Evolutionary conservation across 2,888 invertebrate genomes (phyloP), one percentile per base, ranked within the genome.

Genomic region (Mimumesa dahlbomi): DNA sequence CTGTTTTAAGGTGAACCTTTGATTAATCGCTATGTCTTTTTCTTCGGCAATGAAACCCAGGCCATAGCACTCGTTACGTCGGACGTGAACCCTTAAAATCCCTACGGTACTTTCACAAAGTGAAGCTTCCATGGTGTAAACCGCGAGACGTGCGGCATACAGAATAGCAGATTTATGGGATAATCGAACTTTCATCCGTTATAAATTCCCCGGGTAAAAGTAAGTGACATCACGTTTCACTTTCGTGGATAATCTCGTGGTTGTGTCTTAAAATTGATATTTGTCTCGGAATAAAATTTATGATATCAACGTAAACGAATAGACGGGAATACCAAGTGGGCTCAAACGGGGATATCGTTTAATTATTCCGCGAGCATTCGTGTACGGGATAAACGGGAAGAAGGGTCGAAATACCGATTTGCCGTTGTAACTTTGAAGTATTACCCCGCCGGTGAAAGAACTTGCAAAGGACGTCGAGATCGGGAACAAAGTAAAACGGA

Each of bases 11-110:
- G n/a, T n/a, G n/a, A n/a, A n/a, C n/a, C 36, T 63, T 73, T 70
- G 75, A 75, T 75, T 75, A 75, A 75, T 73, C 65, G 69, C 69
- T 16, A 16, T n/a, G n/a, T n/a, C n/a, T n/a, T n/a, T n/a, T n/a
- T n/a, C n/a, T n/a, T n/a, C n/a, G n/a, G n/a, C n/a, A n/a, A n/a
- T n/a, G n/a, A n/a, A n/a, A n/a, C n/a, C n/a, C n/a, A n/a, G n/a
- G n/a, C n/a, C n/a, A 36, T 21, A 70, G 13, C 46, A 42, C 42
- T 73, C 50, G 53, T 75, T 69, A 69, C 50, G 62, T 9, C 9
- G 25, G 13, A 14, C 42, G 57, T 40, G 36, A 46, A 25, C 52
- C 65, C 62, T 62, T 63, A 62, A 58, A 75, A 65, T 59, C 54
- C 46, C 34, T 18, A n/a, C 31, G 34, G 25, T 48, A 18, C 36